Conservation (phyloP, 2,113 vertebrate genomes). For the Rhineura floridana region DNA sequence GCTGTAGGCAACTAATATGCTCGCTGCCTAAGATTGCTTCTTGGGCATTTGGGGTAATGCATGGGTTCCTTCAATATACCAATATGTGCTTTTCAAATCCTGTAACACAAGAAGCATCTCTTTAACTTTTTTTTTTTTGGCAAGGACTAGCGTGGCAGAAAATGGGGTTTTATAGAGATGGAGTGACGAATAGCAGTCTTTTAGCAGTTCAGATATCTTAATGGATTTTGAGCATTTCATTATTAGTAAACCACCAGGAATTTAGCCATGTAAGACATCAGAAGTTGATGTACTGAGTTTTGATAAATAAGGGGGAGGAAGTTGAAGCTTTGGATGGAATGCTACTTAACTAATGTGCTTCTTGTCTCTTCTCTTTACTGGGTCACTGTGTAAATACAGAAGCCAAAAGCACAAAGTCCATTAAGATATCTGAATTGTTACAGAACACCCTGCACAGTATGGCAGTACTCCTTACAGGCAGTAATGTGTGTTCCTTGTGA, state of each 20-base stretch:
- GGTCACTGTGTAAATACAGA: slow-evolving; percentile 44
- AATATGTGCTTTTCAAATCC: not conserved
- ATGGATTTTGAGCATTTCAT: too few species aligned
- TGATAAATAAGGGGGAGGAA: slow-evolving; percentile 23
- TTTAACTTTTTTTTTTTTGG: not conserved
- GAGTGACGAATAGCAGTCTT: not conserved
- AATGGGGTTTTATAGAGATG: not conserved
- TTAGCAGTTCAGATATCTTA: too few species aligned
- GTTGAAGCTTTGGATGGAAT: slow-evolving; percentile 33
- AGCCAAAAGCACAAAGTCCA: slow-evolving; percentile 38
- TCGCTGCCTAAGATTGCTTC: too few species aligned
- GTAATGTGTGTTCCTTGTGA: slow-evolving; percentile 5
- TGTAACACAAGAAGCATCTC: not conserved
- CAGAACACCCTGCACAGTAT: slow-evolving; percentile 18
- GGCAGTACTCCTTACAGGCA: not conserved
- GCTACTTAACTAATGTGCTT: slow-evolving; percentile 24
- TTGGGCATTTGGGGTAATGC: not conserved
- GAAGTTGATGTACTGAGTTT: slow-evolving; percentile 18
- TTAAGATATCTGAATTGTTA: slow-evolving; percentile 29
- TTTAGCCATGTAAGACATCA: not conserved
- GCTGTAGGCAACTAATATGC: too few species aligned
- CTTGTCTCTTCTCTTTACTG: slow-evolving; percentile 45
- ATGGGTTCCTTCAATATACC: not conserved
- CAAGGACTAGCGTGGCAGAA: not conserved
- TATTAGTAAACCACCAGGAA: too few species aligned